Evolutionary conservation across 2,113 vertebrate species (phyloP).

Genomic region (Apodemus sylvaticus): DNA sequence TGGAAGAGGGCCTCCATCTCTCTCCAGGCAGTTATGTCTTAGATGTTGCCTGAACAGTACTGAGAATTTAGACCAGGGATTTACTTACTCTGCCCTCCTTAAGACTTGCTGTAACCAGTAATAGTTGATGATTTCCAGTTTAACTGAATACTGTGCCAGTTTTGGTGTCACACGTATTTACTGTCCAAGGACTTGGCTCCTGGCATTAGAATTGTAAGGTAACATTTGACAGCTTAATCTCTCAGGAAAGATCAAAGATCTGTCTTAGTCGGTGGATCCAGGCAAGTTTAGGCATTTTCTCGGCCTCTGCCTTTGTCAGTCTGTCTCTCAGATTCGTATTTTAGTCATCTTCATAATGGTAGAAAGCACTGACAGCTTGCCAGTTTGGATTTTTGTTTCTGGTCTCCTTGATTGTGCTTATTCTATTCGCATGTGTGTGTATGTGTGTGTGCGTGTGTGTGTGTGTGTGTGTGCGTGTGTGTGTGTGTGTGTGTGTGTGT

Average conservation of each 20-base stretch:
- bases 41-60: background rate
- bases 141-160: slow-evolving; percentile 6
- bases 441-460: too few species aligned
- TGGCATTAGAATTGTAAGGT: slow-evolving; percentile 55
- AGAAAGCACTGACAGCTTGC: slow-evolving; percentile 24
- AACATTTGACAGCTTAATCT: slow-evolving; percentile 76
- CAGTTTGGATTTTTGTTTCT: slow-evolving; percentile 54
- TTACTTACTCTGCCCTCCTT: background rate
- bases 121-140: background rate
- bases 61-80: background rate
- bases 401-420: background rate
- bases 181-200: slow-evolving; percentile 62
- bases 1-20: background rate
- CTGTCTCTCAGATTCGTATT: slow-evolving; percentile 65
- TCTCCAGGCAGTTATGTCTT: background rate
- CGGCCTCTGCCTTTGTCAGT: slow-evolving; percentile 51
- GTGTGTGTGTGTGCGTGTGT: background rate
- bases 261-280: slow-evolving; percentile 62
- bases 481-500: background rate
- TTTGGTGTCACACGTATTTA: slow-evolving; percentile 44
- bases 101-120: background rate
- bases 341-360: slow-evolving; percentile 55
- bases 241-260: slow-evolving; percentile 74
- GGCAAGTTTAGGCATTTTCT: slow-evolving; percentile 77
- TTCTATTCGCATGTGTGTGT: background rate